Evolutionary conservation across 2,888 invertebrate species (phyloP).

Genomic region (Parapristionchus giblindavisi): DNA sequence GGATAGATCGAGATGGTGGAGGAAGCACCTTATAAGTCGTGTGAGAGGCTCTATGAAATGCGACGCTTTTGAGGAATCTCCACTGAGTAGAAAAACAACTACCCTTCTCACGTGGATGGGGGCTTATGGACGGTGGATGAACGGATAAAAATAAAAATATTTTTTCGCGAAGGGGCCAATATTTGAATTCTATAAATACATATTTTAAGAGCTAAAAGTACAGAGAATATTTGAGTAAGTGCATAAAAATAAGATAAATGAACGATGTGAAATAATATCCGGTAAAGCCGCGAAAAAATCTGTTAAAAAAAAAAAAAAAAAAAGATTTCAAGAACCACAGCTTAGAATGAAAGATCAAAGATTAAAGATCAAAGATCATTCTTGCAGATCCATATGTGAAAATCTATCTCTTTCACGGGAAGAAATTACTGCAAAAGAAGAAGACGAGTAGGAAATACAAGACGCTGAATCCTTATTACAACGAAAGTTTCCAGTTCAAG

Average conservation of each 20-base stretch:
- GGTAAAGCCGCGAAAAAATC: background rate
- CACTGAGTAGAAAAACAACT: too few species aligned
- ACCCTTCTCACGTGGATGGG: too few species aligned
- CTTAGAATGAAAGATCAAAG: too few species aligned
- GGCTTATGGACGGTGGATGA: too few species aligned
- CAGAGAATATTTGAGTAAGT: background rate
- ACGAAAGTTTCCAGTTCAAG: conserved; percentile 69
- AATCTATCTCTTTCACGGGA: conserved; percentile 66
- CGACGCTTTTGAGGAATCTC: too few species aligned
- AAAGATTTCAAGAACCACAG: too few species aligned
- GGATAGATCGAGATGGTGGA: too few species aligned
- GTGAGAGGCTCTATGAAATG: too few species aligned
- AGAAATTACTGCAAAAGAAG: conserved; percentile 67
- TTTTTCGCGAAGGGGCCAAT: too few species aligned
- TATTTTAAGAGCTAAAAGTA: background rate
- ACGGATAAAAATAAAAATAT: too few species aligned
- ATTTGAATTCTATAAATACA: background rate
- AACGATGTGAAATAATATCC: background rate
- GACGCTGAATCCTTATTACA: conserved; percentile 65
- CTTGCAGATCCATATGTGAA: conserved; percentile 69
- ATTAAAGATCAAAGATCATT: background rate
- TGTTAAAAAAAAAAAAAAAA: too few species aligned
- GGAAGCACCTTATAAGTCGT: too few species aligned
- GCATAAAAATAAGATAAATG: background rate
- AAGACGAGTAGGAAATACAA: conserved; percentile 69